Conservation (phyloP, 2,797 vertebrate genomes). For the Myotis vivesi region DNA sequence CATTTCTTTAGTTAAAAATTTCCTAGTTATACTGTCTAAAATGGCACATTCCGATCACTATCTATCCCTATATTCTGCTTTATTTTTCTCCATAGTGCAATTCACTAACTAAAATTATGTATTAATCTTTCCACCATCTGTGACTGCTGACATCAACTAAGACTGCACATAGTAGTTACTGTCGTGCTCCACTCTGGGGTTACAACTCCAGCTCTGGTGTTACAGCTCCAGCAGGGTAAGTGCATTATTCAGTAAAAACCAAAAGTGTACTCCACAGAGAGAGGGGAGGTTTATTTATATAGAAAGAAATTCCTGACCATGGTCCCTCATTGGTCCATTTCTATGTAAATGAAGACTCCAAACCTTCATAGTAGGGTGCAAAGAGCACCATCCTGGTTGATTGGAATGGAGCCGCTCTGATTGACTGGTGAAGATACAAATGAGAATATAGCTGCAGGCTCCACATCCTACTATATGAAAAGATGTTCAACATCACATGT, state of each 20-base stretch:
- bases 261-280: background rate
- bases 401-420: background rate
- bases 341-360: background rate
- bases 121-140: background rate
- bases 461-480: background rate
- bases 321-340: background rate
- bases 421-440: background rate
- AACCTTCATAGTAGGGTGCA: background rate
- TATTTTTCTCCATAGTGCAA: background rate
- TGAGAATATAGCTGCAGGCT: background rate
- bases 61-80: background rate
- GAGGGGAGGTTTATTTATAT: background rate
- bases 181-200: background rate
- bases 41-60: background rate
- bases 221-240: background rate
- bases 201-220: background rate
- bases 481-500: no score
- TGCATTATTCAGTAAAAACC: background rate
- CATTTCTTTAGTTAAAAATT: background rate
- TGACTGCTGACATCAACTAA: background rate
- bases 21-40: background rate
- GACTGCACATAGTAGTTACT: background rate
- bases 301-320: background rate
- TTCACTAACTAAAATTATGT: background rate
- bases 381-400: background rate